phyloP scores from a whole-genome alignment of 2,888 invertebrate genomes.

The Standfussiana lucernea region DNA sequence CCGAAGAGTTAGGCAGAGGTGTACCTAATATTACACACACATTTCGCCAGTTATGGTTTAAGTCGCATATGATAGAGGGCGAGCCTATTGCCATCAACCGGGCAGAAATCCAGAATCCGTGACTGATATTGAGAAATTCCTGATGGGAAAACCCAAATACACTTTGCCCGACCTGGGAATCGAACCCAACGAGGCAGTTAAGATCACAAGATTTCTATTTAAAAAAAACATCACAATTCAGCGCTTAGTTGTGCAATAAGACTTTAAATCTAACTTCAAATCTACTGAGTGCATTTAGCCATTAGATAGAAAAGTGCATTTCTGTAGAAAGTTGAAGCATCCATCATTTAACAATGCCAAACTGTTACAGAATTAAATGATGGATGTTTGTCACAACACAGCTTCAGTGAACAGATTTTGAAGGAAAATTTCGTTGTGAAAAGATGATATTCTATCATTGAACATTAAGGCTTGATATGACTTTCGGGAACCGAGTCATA shows the following conservation, averaged over 20 bases:
- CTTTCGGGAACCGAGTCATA: background rate
- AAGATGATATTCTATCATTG: background rate
- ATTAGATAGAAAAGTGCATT: constrained; percentile 10
- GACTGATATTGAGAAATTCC: too few species aligned
- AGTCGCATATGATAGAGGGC: too few species aligned
- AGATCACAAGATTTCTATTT: too few species aligned
- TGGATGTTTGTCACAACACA: background rate
- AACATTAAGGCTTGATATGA: background rate
- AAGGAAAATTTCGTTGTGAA: background rate
- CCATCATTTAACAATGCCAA: background rate
- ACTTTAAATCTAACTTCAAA: background rate
- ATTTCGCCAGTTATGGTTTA: too few species aligned
- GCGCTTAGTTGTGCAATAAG: background rate
- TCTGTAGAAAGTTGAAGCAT: background rate
- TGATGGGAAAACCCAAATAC: too few species aligned
- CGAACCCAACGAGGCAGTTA: too few species aligned
- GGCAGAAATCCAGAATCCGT: too few species aligned
- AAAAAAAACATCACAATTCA: background rate
- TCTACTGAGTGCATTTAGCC: background rate
- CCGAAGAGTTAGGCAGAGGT: too few species aligned
- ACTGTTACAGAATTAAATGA: background rate
- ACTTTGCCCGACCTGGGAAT: too few species aligned
- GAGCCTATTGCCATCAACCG: too few species aligned
- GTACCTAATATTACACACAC: too few species aligned
- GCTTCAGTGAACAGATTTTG: background rate